A percentile compares a stretch with the other conserved stretches of the same genome.
Conservation (phyloP, 1,140 invertebrate species). For the Belonocnema kinseyi region DNA sequence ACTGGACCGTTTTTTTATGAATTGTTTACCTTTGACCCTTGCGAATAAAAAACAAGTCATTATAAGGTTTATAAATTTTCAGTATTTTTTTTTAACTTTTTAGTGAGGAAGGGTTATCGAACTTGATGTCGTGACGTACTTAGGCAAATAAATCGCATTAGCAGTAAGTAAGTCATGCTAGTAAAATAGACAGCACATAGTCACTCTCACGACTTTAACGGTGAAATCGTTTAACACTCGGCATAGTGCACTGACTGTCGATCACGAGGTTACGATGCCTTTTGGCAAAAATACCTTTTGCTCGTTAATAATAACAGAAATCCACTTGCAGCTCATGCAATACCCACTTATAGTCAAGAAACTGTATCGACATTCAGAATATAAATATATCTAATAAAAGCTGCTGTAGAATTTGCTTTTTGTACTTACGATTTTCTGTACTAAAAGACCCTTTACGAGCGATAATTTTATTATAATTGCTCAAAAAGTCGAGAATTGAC, state of each 20-base stretch:
- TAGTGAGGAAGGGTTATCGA: background rate
- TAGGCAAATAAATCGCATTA: constrained; percentile 16
- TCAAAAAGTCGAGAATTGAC: constrained; percentile 2
- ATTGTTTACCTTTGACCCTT: no score
- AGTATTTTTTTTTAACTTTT: no score
- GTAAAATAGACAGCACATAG: constrained; percentile 31
- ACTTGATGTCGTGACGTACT: constrained; percentile 33
- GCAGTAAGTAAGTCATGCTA: constrained; percentile 35
- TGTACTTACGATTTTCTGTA: background rate
- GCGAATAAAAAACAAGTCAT: no score
- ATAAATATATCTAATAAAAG: no score
- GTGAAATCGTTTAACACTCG: constrained; percentile 34
- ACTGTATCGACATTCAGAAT: background rate
- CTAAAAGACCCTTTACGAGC: constrained; percentile 3
- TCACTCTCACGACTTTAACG: constrained; percentile 34
- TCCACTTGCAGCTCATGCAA: background rate
- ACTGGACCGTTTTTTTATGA: no score
- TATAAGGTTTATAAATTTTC: no score
- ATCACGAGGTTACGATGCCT: constrained; percentile 26
- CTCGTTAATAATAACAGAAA: constrained; percentile 9
- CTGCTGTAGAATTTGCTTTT: background rate
- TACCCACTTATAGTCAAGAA: background rate
- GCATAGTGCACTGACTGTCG: constrained; percentile 24
- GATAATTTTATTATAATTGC: constrained; percentile 7
- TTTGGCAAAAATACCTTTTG: constrained; percentile 1